Conservation (phyloP, 2,113 vertebrate species). For the Pelecanoides urinatrix region DNA sequence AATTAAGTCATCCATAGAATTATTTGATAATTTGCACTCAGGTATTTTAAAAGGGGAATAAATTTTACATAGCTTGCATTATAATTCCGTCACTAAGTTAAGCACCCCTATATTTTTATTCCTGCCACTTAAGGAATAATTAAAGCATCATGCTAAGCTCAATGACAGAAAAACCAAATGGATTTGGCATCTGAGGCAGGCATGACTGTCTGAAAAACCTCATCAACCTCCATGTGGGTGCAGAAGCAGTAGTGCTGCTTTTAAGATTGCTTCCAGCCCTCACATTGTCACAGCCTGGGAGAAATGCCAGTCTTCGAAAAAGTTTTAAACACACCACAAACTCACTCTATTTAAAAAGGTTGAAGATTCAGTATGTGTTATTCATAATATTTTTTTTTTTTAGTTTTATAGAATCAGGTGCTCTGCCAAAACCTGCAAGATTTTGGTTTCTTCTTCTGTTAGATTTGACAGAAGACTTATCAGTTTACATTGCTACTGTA, state of each 20-base stretch:
- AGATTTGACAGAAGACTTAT: not conserved
- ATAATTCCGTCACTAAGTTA: not conserved
- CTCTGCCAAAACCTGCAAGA: not conserved
- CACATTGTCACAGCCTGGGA: not conserved
- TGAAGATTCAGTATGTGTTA: not conserved
- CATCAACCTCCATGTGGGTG: not conserved
- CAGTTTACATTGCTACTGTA: not conserved
- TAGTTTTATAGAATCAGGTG: not conserved
- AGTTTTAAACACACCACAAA: not conserved
- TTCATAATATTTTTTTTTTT: not conserved
- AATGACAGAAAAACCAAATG: not conserved
- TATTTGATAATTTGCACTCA: not conserved
- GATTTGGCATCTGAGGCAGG: not conserved
- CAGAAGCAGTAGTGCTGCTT: not conserved
- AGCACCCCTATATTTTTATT: not conserved
- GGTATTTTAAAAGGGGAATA: not conserved
- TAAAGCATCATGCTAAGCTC: not conserved
- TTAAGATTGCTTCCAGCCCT: not conserved
- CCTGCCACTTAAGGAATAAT: not conserved
- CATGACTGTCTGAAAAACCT: not conserved
- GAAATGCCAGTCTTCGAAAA: not conserved
- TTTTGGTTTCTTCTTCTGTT: not conserved
- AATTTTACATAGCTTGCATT: not conserved
- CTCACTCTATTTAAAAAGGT: not conserved
- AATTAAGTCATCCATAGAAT: not conserved